phyloP scores from a whole-genome alignment of 2,797 vertebrate species.

The Sebastiscus tertius region DNA sequence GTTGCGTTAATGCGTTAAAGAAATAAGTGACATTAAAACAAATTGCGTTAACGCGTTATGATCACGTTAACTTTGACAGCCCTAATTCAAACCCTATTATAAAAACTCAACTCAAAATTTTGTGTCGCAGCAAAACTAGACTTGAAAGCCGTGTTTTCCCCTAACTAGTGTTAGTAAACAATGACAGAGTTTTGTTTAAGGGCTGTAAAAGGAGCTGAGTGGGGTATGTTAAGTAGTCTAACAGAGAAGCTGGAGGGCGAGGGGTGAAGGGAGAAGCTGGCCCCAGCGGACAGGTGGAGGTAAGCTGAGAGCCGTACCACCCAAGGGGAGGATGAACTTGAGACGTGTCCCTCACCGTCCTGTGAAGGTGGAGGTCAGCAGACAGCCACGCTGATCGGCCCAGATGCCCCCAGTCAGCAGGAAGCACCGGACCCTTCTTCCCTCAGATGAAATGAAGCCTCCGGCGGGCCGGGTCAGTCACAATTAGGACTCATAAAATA shows the following conservation, averaged over 20 bases:
- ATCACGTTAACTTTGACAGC: too few relatives aligned
- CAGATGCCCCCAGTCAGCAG: constrained; percentile 58
- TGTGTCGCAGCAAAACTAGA: not conserved
- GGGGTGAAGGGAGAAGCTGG: constrained; percentile 77
- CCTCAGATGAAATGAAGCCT: constrained; percentile 76
- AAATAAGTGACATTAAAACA: too few relatives aligned
- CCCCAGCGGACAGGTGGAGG: constrained; percentile 83
- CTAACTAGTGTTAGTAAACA: constrained; percentile 64
- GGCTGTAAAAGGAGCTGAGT: constrained; percentile 74
- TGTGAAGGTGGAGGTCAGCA: constrained; percentile 81
- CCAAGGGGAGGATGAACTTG: constrained; percentile 86
- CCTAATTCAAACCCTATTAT: not conserved
- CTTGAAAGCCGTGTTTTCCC: constrained; percentile 29
- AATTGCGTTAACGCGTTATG: too few relatives aligned
- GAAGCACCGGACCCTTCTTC: constrained; percentile 55
- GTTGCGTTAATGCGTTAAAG: too few relatives aligned
- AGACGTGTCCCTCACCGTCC: constrained; percentile 85
- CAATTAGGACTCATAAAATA: constrained; percentile 88
- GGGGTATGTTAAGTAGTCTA: constrained; percentile 79
- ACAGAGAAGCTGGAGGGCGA: constrained; percentile 66
- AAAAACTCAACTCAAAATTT: not conserved
- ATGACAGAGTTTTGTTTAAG: constrained; percentile 67
- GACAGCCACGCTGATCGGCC: constrained; percentile 68
- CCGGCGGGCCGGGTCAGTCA: constrained; percentile 71
- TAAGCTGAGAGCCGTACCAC: constrained; percentile 85